Evolutionary conservation across 2,888 invertebrate species (phyloP).

Genomic region (Hyposoter didymator): DNA sequence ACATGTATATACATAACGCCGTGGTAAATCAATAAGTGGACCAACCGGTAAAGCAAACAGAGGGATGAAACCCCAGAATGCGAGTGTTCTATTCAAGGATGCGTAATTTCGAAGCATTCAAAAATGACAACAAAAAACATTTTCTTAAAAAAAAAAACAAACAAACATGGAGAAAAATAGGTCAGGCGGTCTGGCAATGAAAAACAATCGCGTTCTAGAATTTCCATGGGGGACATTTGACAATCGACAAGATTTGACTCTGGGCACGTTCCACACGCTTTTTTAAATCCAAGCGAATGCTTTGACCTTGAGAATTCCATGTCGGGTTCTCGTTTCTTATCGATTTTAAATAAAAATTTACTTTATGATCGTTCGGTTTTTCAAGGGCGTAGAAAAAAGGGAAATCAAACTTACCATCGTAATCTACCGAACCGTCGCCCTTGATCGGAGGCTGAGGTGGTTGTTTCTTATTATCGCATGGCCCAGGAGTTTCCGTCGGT

Average conservation of each 20-base stretch:
- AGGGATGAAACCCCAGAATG: slow-evolving; percentile 2
- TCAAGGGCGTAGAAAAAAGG: not conserved
- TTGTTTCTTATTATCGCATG: slow-evolving; percentile 78
- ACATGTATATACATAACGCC: slow-evolving; percentile 44
- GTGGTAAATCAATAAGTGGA: slow-evolving; percentile 75
- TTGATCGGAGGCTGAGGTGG: slow-evolving; percentile 85
- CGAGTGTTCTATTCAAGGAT: not conserved
- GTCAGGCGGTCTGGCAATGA: not conserved
- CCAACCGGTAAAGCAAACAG: slow-evolving; percentile 75
- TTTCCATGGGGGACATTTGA: not conserved
- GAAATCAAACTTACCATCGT: slow-evolving; percentile 88
- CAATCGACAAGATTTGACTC: not conserved
- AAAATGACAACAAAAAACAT: not conserved
- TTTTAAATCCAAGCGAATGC: not conserved
- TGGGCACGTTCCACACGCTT: not conserved
- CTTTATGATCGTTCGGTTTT: not conserved
- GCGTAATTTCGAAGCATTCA: not conserved
- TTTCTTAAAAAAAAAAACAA: not conserved
- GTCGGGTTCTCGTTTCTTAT: not conserved
- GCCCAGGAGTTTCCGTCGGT: slow-evolving; percentile 68
- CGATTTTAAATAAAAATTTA: not conserved
- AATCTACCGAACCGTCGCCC: slow-evolving; percentile 91
- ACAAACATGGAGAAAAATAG: not conserved
- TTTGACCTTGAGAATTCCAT: not conserved
- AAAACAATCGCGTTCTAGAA: not conserved